Base-by-base conservation (phyloP, 2,888 invertebrate species). In the Stegana nigrithorax region DNA sequence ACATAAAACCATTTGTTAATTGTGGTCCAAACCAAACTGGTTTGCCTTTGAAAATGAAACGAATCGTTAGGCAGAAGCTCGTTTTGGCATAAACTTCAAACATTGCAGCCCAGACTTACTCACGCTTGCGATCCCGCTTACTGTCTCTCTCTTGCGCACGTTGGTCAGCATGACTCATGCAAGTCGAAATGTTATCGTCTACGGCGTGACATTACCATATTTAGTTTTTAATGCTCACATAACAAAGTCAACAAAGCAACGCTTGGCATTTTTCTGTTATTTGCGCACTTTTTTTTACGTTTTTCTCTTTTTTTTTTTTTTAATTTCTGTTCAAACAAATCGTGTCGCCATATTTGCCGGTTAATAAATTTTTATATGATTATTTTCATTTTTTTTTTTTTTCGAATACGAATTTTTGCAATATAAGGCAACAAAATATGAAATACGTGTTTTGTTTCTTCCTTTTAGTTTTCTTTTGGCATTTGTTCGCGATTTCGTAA, bases 301-400 rank as follows among this genome's bases (percentile, higher is more conserved):
- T 36, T 36, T 36, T 5, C 10, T 4, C 10, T 23, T 1, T 47
- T 25, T 21, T 23, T 10, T 7, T 23, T 47, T 12, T 23, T 47
- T 23, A 47, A 47, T 27, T 55, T 55, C 36, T 55, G 42, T 74
- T 70, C 65, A 68, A 73, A 68, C 68, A 75, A 67, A 69, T 73
- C 65, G 73, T n/a, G n/a, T 76, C 75, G 69, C 76, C 79, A 79
- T 77, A 79, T 78, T 78, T 77, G 73, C 67, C 66, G 75, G 68
- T 72, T 74, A 70, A 74, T 76, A 77, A 77, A 71, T 75, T 76
- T 76, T 39, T n/a, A 17, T 55, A 12, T 65, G 68, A 44, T 32
- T 47, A 19, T 25, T 60, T 56, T 56, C 58, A 55, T 66, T 47
- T 60, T 51, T 44, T 56, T 29, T 39, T 45, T 42, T 56, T 55